Evolutionary conservation across 2,888 invertebrate genomes (phyloP), one percentile per base, ranked within the genome.

Genomic region (Idaea straminata): DNA sequence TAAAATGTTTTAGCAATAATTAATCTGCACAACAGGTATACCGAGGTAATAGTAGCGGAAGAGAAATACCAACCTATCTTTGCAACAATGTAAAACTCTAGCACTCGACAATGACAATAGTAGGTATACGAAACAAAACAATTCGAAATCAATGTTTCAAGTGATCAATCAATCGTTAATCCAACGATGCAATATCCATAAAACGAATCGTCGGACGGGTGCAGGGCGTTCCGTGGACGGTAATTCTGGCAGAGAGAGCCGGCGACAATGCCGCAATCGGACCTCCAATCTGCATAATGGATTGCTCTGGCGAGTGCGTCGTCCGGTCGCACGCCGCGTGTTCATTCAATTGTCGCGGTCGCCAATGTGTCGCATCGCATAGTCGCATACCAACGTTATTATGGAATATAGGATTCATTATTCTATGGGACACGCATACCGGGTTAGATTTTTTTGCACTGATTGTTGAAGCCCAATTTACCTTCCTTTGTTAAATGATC

Each of bases 181-280:
- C 87, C 84, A 82, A 78, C 83, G 81, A 82, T 81, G 82, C 86
- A 87, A 88, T 88, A 88, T 89, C 87, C 83, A 84, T 83, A 84
- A 83, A 83, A 84, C 81, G 82, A 77, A 80, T 80, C 79, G 77
- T 77, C 79, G 76, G 61, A 59, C 47, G 61, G 36, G 57, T 15
- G 64, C 72, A 62, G 71, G 70, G 70, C 72, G 69, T 75, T 67
- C 67, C 65, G 68, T 59, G 66, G 75, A 75, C 76, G 72, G 86
- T 86, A 88, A 88, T 88, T 86, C 85, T 80, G 83, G 81, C 82
- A 80, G 80, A 81, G 80, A 84, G 84, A 84, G 83, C 82, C 80
- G 79, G 81, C 89, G 89, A 91, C 91, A 91, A 91, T 91, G 90
- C 91, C 87, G 89, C 92, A 91, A 91, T 91, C 91, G 90, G 88